Evolutionary conservation across 37 sponge, comb jelly and placozoan species (phyloP).

Genomic region (Beroe ovata): DNA sequence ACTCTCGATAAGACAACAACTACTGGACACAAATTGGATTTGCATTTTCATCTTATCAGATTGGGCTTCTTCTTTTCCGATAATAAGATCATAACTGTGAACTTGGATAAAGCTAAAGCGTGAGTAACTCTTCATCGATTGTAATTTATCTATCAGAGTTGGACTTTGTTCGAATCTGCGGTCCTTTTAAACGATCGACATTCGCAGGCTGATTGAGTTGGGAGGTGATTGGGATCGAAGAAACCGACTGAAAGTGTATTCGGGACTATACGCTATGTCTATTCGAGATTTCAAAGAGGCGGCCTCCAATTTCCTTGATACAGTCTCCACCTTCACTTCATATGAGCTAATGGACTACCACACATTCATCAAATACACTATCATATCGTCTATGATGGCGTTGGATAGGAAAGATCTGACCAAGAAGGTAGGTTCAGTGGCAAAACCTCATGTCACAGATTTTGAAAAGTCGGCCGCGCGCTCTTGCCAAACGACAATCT

Average conservation of each 20-base stretch:
- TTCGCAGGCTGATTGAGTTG: constrained; percentile 87
- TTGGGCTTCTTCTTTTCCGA: constrained; percentile 94
- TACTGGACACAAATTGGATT: constrained; percentile 87
- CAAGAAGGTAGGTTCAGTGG: too few species aligned
- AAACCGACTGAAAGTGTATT: constrained; percentile 93
- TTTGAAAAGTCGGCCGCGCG: too few species aligned
- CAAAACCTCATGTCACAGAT: too few species aligned
- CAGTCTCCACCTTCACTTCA: constrained; percentile 96
- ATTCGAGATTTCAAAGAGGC: constrained; percentile 85
- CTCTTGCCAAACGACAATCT: too few species aligned
- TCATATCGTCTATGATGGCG: constrained; percentile 83
- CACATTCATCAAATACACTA: constrained; percentile 88
- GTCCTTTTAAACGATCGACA: too few species aligned
- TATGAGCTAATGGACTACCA: constrained; percentile 91
- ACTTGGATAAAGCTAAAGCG: constrained; percentile 90
- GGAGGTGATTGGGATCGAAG: constrained; percentile 99
- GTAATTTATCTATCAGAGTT: too few species aligned
- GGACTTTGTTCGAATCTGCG: too few species aligned
- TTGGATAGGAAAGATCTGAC: constrained; percentile 84
- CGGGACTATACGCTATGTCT: constrained; percentile 87
- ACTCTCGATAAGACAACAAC: constrained; percentile 84
- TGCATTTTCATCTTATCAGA: constrained; percentile 88
- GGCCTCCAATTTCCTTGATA: constrained; percentile 90
- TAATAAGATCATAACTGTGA: constrained; percentile 83
- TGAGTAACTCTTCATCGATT: too few species aligned